Evolutionary conservation across 2,113 vertebrate genomes (phyloP), one percentile per base, ranked within the genome.

Genomic region (Opisthocomus hoazin): DNA sequence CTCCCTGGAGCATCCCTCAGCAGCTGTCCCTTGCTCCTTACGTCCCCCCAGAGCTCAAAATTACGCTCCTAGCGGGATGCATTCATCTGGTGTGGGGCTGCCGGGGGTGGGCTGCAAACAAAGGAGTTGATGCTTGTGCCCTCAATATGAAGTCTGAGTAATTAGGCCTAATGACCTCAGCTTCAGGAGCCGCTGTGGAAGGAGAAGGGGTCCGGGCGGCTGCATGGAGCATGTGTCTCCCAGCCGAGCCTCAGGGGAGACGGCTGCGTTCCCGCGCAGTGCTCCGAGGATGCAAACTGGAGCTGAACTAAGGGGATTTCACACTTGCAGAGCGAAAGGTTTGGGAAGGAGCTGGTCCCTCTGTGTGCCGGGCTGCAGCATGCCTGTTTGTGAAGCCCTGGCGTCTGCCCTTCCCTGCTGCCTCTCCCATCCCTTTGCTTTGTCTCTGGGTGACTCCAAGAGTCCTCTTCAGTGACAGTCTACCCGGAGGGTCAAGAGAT

Each of bases 221-320:
- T 64, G 75, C 43, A 51, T 1, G 5, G 66, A 80, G 48, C 45
- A 54, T 0, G 1, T 70, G 69, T 39, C 84, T 90, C 57, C 29
- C 1, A 4, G 48, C 53, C 1, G 22, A 78, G 74, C 70, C 81
- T 54, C 5, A 0, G 48, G 48, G 65, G 61, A 82, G 23, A 48
- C 0, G 0, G 78, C 57, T 61, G 37, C 6, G 0, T 79, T 94
- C 84, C 48, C 53, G 51, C 60, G 61, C 51, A 51, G 21, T 58
- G 73, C 69, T 79, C 48, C 0, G 22, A 84, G 90, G 81, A 37
- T 63, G 74, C 70, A 93, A 87, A 90, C 0, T 87, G 84, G 84
- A 87, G 84, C 84, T 91, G 84, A 97, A 90, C 87, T 82, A 84
- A 94, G 63, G 64, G 34, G 93, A 91, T 89, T 96, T 97, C 90